Evolutionary conservation across 2,888 invertebrate genomes (phyloP), one percentile per base, ranked within the genome.

Genomic region (Drosophila meridiana): DNA sequence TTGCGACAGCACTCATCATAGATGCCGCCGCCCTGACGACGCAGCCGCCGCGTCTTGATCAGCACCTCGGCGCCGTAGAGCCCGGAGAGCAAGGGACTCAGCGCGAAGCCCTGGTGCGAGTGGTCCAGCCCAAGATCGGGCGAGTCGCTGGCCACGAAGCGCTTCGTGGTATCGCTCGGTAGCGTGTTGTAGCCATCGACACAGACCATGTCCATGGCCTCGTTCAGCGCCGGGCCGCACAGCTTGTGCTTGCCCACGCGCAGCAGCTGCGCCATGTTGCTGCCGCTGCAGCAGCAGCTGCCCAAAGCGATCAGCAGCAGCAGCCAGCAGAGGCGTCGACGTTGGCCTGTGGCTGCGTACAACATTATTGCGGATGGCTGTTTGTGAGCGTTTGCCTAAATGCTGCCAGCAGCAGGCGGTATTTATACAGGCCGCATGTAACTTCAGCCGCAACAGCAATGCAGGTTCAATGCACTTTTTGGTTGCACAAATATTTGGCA

Each of bases 1-100:
- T 83, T 76, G 43, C 78, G 71, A 38, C 92, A 91, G 64, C 92
- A 91, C 61, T 91, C 90, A 30, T 90, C 82, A 61, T 90, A 77
- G 58, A 89, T 76, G 65, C 84, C 80, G 14, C 81, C 76, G 28
- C 71, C 60, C 40, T 76, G 69, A 8, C 80, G 76, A 32, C 78
- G 56, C 45, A 62, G 63, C 34, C 82, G 82, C 6, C 82, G 82
- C 11, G 89, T 87, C 62, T 90, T 77, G 55, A 89, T 69, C 20
- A 89, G 61, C 53, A 86, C 69, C 48, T 89, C 78, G 7, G 59
- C 58, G 26, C 77, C 78, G 42, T 80, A 82, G 26, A 91, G 55
- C 50, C 80, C 70, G 48, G 83, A 75, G 8, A 89, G 77, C 62
- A 91, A 55, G 0, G 81, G 79, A 50, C 79, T 83, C 7, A 66